Evolutionary conservation across 1,140 invertebrate genomes (phyloP).

Genomic region (Drosophila mauritiana): DNA sequence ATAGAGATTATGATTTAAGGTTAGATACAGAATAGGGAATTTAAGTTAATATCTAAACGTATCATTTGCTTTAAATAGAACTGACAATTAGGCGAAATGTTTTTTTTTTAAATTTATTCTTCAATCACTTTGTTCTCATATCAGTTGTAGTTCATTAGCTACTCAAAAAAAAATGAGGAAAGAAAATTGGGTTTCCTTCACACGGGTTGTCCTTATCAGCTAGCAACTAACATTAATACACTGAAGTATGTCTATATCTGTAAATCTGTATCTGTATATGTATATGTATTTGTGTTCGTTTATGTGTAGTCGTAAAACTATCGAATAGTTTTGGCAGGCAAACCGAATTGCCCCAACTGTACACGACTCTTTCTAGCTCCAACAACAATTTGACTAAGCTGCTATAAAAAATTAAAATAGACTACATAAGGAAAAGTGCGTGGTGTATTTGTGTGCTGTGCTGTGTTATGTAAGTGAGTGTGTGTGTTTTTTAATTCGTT

Average conservation of each 20-base stretch:
- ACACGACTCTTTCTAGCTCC: slow-evolving; percentile 30
- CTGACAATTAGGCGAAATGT: not conserved
- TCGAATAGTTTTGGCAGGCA: slow-evolving; percentile 52
- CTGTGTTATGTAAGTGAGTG: not conserved
- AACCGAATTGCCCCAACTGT: slow-evolving; percentile 16
- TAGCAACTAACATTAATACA: slow-evolving; percentile 75
- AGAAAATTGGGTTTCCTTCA: slow-evolving; percentile 38
- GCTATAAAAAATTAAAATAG: slow-evolving; percentile 32
- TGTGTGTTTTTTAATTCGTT: not conserved
- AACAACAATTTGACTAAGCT: slow-evolving; percentile 77
- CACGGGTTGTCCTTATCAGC: slow-evolving; percentile 44
- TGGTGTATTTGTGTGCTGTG: slow-evolving; percentile 3
- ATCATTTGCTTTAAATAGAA: no score
- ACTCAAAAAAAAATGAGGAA: slow-evolving; percentile 64
- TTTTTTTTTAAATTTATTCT: slow-evolving; percentile 59
- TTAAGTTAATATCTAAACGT: not conserved
- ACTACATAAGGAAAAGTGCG: slow-evolving; percentile 17
- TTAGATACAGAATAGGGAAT: not conserved
- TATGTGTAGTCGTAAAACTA: slow-evolving; percentile 19
- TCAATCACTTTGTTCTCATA: slow-evolving; percentile 77
- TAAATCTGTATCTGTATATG: slow-evolving; percentile 19
- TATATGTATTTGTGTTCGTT: slow-evolving; percentile 26
- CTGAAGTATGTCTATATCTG: slow-evolving; percentile 32
- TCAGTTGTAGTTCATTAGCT: slow-evolving; percentile 78
- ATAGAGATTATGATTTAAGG: not conserved